Base-by-base conservation (phyloP, 53 echinoderm and acorn worm species). In the Patiria pectinifera region DNA sequence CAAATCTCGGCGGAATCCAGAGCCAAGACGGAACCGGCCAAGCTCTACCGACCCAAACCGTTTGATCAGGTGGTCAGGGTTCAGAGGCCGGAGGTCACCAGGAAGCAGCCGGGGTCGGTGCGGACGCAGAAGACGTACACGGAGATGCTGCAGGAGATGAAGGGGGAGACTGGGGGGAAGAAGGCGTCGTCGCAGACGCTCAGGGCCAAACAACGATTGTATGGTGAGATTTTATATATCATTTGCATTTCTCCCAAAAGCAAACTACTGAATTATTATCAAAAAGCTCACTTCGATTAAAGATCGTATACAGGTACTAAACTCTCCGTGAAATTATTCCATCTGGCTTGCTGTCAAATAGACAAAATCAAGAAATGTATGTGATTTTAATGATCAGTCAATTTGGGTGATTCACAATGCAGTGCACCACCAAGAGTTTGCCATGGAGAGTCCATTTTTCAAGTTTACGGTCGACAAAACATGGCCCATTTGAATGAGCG, bases 91-190 rank as follows among this genome's bases (percentile, higher is more conserved):
- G 94, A 93, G 86, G 95, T 91, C 46, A 96, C 97, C 48, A 89
- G 96, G 92, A 86, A 82, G 62, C 80, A 78, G 35, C 69, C 44
- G 21, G 86, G 71, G 21, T 79, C 92, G n/a, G 94, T 93, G 59
- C 88, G 92, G 93, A 92, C 76, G 63, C 69, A 83, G 61, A 98
- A 96, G 92, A 96, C 96, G 2, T 96, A 98, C 63, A 90, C 95
- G 7, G 98, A 98, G 63, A 95, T 95, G 94, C 91, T 98, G 59
- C 92, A 92, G 83, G 96, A 98, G 63, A 86, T 98, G 92, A 82
- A 87, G 87, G 87, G 88, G n/a, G 93, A 93, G 74, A 59, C 79
- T 1, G 46, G 47, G 19, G 45, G 24, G 21, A 66, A 13, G 81
- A 69, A 43, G 47, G 26, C 87, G 0, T 70, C 94, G 58, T 86